Evolutionary conservation across 1,140 invertebrate species (phyloP).

Genomic region (Drosophila lowei): DNA sequence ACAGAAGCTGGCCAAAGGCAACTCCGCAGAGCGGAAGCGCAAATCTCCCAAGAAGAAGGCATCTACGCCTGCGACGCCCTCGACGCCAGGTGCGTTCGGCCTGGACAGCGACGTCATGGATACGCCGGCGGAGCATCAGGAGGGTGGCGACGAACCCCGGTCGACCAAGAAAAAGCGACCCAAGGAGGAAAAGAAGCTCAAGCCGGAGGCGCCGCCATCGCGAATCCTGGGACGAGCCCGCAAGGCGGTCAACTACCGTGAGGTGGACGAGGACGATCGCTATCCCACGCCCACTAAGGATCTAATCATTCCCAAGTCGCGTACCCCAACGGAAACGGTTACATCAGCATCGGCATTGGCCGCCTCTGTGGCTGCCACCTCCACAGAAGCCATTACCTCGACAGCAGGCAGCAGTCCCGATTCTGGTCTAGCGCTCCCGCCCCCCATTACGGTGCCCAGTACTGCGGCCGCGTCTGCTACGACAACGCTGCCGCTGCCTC

Average conservation of each 20-base stretch:
- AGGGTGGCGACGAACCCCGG: constrained; percentile 46
- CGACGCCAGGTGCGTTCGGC: constrained; percentile 55
- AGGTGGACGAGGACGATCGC: constrained; percentile 78
- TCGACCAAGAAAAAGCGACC: constrained; percentile 55
- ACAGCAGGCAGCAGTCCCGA: constrained; percentile 21
- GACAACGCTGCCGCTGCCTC: constrained; percentile 81
- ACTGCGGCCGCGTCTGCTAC: constrained; percentile 11
- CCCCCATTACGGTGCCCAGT: constrained; percentile 59
- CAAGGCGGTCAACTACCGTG: constrained; percentile 81
- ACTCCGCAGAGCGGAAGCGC: constrained; percentile 83
- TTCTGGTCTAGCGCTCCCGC: constrained; percentile 50
- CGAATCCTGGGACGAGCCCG: constrained; percentile 74
- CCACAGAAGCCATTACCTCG: constrained; percentile 37
- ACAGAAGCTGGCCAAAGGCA: constrained; percentile 77
- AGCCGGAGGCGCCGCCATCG: constrained; percentile 82
- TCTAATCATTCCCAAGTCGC: constrained; percentile 69
- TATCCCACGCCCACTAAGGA: constrained; percentile 82
- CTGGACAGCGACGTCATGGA: constrained; percentile 37
- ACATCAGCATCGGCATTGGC: constrained; percentile 13
- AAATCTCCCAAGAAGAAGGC: constrained; percentile 74
- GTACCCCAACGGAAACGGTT: constrained; percentile 15
- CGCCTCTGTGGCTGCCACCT: constrained; percentile 8
- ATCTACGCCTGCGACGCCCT: constrained; percentile 16
- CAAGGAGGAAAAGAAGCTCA: constrained; percentile 80
- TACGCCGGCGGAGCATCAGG: constrained; percentile 38